Percentiles rank a stretch among this genome's conserved stretches.
Conservation (phyloP, 92 coral and sea anemone species). For the Umimayanthus chanpuru region DNA sequence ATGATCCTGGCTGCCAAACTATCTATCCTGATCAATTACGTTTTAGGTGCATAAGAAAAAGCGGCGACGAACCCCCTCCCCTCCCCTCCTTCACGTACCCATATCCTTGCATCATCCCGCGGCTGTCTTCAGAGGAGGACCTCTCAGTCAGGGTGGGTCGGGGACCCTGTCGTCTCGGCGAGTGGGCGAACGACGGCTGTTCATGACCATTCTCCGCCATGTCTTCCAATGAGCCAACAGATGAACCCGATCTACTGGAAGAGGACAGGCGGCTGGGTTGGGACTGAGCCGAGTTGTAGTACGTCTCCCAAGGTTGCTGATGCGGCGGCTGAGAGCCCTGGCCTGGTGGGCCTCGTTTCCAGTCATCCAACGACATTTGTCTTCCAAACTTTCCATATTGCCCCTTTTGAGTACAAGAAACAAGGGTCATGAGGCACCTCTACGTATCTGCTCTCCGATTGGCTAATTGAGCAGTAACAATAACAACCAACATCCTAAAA, state of each 20-base stretch:
- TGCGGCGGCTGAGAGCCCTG: conserved; percentile 54
- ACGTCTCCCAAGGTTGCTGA: conserved; percentile 38
- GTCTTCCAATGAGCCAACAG: conserved; percentile 77
- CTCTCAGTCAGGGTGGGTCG: conserved; percentile 61
- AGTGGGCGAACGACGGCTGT: conserved; percentile 25
- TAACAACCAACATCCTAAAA: no score
- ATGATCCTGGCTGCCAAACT: no score
- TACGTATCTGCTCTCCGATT: background rate
- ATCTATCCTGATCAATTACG: background rate
- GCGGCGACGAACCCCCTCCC: background rate
- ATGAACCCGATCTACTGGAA: conserved; percentile 78
- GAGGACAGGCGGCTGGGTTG: conserved; percentile 53
- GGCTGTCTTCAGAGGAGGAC: conserved; percentile 52
- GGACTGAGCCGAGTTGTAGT: conserved; percentile 41
- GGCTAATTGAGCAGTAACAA: background rate
- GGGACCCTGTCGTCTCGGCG: conserved; percentile 66
- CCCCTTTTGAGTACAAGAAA: conserved; percentile 41
- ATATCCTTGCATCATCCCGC: conserved; percentile 53
- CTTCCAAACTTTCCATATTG: conserved; percentile 72
- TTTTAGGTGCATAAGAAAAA: background rate
- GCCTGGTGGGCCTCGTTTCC: conserved; percentile 74
- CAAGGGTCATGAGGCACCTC: background rate
- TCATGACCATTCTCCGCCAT: conserved; percentile 66
- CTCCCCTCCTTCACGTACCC: conserved; percentile 44
- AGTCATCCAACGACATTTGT: conserved; percentile 75